Percentiles rank a stretch among this genome's conserved stretches.
These are phyloP conservation scores for Onychomys torridus DNA, from an alignment of 2,797 vertebrate species.

Conservation along the genomic window DNA sequence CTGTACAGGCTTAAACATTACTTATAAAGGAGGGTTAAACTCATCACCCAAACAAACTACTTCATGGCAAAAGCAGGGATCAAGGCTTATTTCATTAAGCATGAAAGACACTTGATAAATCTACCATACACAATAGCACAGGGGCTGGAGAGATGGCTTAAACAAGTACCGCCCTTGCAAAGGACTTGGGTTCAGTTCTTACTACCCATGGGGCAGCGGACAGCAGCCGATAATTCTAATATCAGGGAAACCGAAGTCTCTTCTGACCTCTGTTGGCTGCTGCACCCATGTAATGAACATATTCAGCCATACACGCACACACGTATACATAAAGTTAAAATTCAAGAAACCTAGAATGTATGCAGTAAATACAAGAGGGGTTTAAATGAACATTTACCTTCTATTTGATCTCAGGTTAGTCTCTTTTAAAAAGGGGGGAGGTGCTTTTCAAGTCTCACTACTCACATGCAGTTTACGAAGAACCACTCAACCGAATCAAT, in stretches of 20 bases:
- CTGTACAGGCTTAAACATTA: not conserved
- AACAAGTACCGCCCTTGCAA: not conserved
- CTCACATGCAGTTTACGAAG: not conserved
- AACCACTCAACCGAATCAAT: not conserved
- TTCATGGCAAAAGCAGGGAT: not conserved
- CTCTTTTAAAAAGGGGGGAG: not conserved
- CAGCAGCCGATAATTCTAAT: not conserved
- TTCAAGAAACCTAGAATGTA: not conserved
- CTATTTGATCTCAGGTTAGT: not conserved
- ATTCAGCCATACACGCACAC: not conserved
- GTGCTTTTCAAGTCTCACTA: conserved; percentile 13
- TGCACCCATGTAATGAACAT: not conserved
- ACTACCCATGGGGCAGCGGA: not conserved
- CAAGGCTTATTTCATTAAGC: not conserved
- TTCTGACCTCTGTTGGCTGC: not conserved
- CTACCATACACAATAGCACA: not conserved
- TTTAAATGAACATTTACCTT: not conserved
- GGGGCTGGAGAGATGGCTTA: not conserved
- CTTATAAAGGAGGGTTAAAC: not conserved
- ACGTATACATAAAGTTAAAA: not conserved
- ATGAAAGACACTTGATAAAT: conserved; percentile 6
- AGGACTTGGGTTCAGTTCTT: not conserved
- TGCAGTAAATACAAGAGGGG: not conserved
- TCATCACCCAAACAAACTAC: not conserved
- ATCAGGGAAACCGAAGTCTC: not conserved